phyloP scores from a whole-genome alignment of 2,113 vertebrate genomes.

The Mesoclemmys tuberculata region DNA sequence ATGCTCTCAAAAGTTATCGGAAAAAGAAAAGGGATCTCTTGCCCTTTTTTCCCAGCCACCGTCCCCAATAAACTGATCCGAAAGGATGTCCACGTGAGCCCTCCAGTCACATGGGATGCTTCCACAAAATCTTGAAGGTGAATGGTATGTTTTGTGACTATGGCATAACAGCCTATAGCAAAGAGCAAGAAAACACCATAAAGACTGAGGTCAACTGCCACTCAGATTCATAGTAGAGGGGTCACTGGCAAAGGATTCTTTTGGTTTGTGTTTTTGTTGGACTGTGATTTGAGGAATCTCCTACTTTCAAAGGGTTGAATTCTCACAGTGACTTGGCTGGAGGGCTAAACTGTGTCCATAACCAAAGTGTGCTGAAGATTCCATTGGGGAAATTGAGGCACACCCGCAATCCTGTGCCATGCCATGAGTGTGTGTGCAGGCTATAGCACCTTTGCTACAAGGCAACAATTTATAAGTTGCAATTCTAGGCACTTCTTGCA shows the following conservation, averaged over 20 bases:
- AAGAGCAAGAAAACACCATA: background rate
- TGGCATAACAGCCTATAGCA: background rate
- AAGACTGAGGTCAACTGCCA: background rate
- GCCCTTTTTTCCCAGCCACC: background rate
- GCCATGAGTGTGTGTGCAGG: background rate
- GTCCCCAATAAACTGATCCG: background rate
- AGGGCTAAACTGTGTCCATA: background rate
- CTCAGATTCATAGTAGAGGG: background rate
- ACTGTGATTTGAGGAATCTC: background rate
- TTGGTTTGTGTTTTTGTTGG: background rate
- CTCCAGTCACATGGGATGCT: background rate
- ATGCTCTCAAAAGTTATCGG: background rate
- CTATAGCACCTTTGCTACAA: background rate
- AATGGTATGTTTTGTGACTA: background rate
- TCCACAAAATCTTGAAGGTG: background rate
- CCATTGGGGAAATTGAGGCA: background rate
- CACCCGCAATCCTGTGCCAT: background rate
- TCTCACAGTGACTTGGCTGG: background rate
- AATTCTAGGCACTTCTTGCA: background rate
- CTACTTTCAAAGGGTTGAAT: background rate
- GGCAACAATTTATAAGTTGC: background rate
- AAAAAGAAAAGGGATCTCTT: background rate
- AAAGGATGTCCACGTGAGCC: background rate
- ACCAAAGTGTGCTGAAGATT: background rate
- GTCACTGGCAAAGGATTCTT: background rate